A percentile compares a stretch with the other conserved stretches of the same genome.
Evolutionary conservation across 2,797 vertebrate genomes (phyloP).

Genomic region (Sebastes nivosus): DNA sequence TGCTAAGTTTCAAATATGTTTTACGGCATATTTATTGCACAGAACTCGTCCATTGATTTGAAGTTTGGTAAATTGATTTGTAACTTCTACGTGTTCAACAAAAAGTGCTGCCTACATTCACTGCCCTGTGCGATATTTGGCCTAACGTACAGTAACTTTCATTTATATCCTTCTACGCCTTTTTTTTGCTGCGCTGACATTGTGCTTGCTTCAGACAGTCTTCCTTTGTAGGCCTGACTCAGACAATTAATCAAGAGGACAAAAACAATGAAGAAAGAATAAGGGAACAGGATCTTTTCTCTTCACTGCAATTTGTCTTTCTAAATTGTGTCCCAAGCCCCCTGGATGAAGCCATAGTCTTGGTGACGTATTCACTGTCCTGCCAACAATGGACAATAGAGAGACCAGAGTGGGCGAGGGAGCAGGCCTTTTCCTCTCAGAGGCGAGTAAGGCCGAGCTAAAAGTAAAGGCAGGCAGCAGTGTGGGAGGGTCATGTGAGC

Average conservation of each 20-base stretch:
- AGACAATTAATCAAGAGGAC: constrained; percentile 19
- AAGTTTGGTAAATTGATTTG: background rate
- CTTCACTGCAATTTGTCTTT: constrained; percentile 12
- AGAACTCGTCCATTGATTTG: background rate
- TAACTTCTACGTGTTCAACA: background rate
- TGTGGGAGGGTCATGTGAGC: constrained; percentile 76
- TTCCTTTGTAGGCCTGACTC: constrained; percentile 8
- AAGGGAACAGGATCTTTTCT: constrained; percentile 10
- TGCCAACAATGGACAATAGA: constrained; percentile 73
- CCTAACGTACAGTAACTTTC: background rate
- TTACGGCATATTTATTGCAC: background rate
- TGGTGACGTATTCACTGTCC: constrained; percentile 21
- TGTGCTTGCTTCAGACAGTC: background rate
- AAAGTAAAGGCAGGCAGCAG: constrained; percentile 62
- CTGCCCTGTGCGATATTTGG: background rate
- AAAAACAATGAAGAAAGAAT: constrained; percentile 8
- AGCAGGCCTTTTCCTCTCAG: constrained; percentile 66
- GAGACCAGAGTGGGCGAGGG: constrained; percentile 50
- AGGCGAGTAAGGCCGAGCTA: constrained; percentile 47
- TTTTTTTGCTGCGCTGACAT: background rate
- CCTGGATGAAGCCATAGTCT: constrained; percentile 15
- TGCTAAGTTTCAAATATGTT: background rate
- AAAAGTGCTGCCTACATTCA: background rate
- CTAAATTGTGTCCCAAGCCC: constrained; percentile 17
- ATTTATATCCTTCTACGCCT: background rate